These are phyloP conservation scores for Aplocera efformata DNA, from an alignment of 2,888 invertebrate genomes.

Conservation along the genomic window DNA sequence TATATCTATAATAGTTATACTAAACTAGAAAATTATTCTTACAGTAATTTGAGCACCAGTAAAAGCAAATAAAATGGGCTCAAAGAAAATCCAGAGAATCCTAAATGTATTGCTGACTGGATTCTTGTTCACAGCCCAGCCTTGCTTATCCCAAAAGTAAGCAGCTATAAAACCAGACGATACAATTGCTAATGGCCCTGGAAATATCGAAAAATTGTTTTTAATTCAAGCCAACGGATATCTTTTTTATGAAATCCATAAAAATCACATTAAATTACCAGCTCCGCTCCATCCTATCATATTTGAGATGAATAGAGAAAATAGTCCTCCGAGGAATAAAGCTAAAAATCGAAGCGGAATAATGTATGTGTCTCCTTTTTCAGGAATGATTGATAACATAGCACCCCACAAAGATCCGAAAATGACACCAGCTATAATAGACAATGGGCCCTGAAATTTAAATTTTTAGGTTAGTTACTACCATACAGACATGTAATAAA, in stretches of 20 bases:
- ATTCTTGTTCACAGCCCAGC: constrained; percentile 87
- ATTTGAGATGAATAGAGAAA: constrained; percentile 89
- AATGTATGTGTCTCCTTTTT: constrained; percentile 84
- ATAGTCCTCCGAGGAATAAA: constrained; percentile 86
- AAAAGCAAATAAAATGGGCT: constrained; percentile 92
- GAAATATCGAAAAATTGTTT: constrained; percentile 11
- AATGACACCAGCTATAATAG: constrained; percentile 85
- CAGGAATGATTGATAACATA: constrained; percentile 85
- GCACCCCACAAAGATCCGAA: constrained; percentile 87
- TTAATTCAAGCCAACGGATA: not conserved
- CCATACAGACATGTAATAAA: not conserved
- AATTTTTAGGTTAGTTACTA: too few relatives aligned
- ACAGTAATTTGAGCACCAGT: constrained; percentile 92
- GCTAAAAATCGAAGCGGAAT: constrained; percentile 85
- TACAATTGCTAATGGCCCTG: constrained; percentile 86
- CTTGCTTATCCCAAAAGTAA: constrained; percentile 85
- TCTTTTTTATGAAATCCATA: not conserved
- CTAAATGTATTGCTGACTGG: constrained; percentile 88
- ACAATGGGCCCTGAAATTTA: constrained; percentile 79
- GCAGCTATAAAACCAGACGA: constrained; percentile 87
- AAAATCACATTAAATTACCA: constrained; percentile 43
- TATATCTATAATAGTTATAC: too few relatives aligned
- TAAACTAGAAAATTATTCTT: too few relatives aligned
- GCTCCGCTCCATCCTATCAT: constrained; percentile 83
- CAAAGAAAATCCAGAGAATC: constrained; percentile 92